A percentile compares a stretch with the other conserved stretches of the same genome.
Evolutionary conservation across 2,113 vertebrate species (phyloP).

Genomic region (Syngnathoides biaculeatus): DNA sequence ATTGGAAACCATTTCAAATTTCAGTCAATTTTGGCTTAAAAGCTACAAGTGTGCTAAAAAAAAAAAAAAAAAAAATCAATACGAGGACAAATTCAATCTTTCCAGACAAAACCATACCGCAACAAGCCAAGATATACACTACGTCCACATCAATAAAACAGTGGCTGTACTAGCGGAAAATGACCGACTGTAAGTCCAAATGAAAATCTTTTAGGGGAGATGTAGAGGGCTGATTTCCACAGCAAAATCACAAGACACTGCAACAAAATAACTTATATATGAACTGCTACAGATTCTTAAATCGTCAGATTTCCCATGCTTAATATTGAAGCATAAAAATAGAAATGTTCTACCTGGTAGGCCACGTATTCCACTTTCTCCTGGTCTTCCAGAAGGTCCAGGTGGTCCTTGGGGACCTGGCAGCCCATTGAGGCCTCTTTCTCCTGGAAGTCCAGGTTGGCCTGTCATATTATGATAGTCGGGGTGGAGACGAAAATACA

Average conservation of each 20-base stretch:
- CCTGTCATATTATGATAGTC: conserved; percentile 43
- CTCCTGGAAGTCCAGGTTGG: conserved; percentile 76
- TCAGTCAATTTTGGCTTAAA: too few species aligned
- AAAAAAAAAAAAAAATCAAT: not conserved
- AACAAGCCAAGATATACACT: not conserved
- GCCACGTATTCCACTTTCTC: conserved; percentile 71
- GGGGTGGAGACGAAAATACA: too few species aligned
- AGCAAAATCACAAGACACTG: not conserved
- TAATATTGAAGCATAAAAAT: not conserved
- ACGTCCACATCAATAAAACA: not conserved
- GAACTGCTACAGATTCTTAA: not conserved
- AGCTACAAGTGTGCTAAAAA: not conserved
- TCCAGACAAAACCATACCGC: not conserved
- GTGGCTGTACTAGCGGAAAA: not conserved
- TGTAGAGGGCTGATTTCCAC: not conserved
- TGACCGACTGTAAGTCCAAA: not conserved
- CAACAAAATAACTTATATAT: not conserved
- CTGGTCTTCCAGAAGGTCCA: conserved; percentile 70
- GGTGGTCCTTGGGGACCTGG: conserved; percentile 71
- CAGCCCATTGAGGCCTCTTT: conserved; percentile 71
- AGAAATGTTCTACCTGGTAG: conserved; percentile 69
- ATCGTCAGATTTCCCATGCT: not conserved
- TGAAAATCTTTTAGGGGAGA: not conserved
- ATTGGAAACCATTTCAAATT: too few species aligned
- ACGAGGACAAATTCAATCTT: not conserved